Base-by-base conservation (phyloP, 2,888 invertebrate genomes). In the Diachrysia chrysitis region DNA sequence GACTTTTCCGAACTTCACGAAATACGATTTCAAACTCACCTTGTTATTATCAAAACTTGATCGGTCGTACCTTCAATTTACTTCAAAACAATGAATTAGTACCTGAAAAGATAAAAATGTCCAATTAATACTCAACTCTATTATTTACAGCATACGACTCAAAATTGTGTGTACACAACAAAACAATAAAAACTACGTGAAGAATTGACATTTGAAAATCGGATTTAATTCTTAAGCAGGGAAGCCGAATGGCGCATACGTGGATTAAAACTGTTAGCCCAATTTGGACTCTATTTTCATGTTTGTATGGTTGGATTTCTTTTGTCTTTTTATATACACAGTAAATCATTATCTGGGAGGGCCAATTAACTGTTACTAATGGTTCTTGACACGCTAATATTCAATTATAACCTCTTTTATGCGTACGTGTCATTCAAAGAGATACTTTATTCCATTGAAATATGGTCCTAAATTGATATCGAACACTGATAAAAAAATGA, bases 301-400 rank as follows among this genome's bases (percentile, higher is more conserved):
- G 9, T 17, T 0, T 6, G 0, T 0, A n/a, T 32, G 58, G 63
- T 73, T 59, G 21, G 16, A 63, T 69, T 58, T 71, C 16, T n/a
- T 25, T 70, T 68, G 35, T 68, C 55, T 72, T 23, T 57, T 64
- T 17, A 46, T 66, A 63, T 64, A 65, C 60, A 63, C 73, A 63
- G 74, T 82, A 83, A 83, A 84, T 85, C 80, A 83, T 80, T 82
- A 79, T 74, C 73, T 65, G 76, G 62, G 69, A 66, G 51, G 63
- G 53, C 72, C 83, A 83, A 83, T 82, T 81, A 83, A 81, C 78
- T 82, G 82, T 82, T 79, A 83, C 83, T 86, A 89, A 89, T 88
- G 89, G 85, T 84, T 76, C 81, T 68, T 67, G 80, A 84, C 90
- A 90, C 89, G 90, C 88, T 72, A 89, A 85, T 80, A 85, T 87